Conservation (phyloP, 92 coral and sea anemone genomes). For the Palythoa heliodiscus region DNA sequence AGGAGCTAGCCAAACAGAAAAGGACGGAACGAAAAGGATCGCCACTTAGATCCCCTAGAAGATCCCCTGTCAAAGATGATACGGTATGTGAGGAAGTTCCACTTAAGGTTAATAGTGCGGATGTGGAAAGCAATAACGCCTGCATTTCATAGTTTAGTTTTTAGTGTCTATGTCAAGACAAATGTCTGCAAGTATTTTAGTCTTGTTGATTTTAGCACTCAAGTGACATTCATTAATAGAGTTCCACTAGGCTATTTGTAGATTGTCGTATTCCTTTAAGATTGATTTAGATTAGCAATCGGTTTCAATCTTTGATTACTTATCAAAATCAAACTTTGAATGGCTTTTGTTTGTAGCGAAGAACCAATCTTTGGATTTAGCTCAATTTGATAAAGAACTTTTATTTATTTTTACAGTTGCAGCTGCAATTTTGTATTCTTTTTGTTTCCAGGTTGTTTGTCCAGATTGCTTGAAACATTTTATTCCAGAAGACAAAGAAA, state of each 20-base stretch:
- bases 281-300: no score
- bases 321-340: background rate
- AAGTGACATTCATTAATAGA: no score
- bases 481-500: slow-evolving; percentile 58
- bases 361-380: background rate
- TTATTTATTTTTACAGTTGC: background rate
- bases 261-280: no score
- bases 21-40: slow-evolving; percentile 42
- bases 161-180: background rate
- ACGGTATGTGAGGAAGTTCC: slow-evolving; percentile 55
- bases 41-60: slow-evolving; percentile 36
- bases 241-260: no score
- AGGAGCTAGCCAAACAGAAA: slow-evolving; percentile 71
- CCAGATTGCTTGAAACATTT: slow-evolving; percentile 84
- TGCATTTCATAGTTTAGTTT: no score
- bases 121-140: no score
- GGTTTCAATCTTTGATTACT: background rate
- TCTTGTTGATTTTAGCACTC: no score
- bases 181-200: background rate
- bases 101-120: no score
- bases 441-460: slow-evolving; percentile 70
- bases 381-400: background rate
- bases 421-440: background rate
- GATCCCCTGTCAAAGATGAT: slow-evolving; percentile 66
- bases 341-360: background rate